Conservation (phyloP, 2,888 invertebrate genomes). For the Diaphora mendica region DNA sequence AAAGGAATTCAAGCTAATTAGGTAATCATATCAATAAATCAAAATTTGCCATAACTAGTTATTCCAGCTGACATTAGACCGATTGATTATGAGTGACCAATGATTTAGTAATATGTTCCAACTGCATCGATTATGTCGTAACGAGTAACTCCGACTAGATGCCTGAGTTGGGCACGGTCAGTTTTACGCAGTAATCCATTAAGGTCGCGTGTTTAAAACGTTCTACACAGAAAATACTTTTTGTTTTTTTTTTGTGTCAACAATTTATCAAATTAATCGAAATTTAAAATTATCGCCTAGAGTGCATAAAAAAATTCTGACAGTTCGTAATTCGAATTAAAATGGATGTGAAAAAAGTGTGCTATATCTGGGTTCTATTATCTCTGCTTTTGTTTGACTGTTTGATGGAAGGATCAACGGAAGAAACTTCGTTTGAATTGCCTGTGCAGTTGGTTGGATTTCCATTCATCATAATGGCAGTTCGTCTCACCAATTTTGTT, state of each 20-base stretch:
- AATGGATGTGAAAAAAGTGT: conserved; percentile 76
- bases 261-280: conserved; percentile 39
- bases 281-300: conserved; percentile 15
- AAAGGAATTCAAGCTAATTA: background rate
- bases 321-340: conserved; percentile 20
- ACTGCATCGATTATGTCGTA: conserved; percentile 70
- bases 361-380: conserved; percentile 69
- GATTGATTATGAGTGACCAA: conserved; percentile 28
- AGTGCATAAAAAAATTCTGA: background rate
- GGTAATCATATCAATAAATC: background rate
- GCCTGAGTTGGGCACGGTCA: conserved; percentile 66
- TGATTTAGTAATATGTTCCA: conserved; percentile 66
- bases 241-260: conserved; percentile 25
- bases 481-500: conserved; percentile 92
- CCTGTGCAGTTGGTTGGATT: conserved; percentile 95
- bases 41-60: conserved; percentile 9
- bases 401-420: conserved; percentile 67
- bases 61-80: conserved; percentile 29
- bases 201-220: conserved; percentile 69
- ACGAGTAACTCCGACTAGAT: conserved; percentile 60
- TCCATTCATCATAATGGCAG: conserved; percentile 92
- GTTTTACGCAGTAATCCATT: conserved; percentile 70
- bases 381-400: conserved; percentile 72
- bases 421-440: conserved; percentile 81
- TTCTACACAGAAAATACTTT: conserved; percentile 26